Base-by-base conservation (phyloP, 2,113 vertebrate species). In the Struthio camelus region DNA sequence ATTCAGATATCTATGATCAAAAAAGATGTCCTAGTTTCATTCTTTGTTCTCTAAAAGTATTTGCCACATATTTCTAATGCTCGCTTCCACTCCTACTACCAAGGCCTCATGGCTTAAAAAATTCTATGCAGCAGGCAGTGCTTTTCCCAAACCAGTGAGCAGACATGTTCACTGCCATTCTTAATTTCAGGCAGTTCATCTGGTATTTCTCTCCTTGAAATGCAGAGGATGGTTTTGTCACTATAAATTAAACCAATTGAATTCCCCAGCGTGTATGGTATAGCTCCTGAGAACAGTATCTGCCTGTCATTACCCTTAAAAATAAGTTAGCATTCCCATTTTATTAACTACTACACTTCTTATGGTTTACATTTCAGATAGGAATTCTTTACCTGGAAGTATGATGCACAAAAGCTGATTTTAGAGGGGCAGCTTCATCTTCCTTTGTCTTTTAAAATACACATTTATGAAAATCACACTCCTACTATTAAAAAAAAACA, bases 131-230 rank as follows among this genome's bases (percentile, higher is more conserved):
- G 40, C 69, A 73, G 76, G 34, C 64, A 92, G 23, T 30, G 42
- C 32, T 93, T 78, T 91, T 34, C 40, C 28, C 42, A 89, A 64
- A 80, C 72, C 62, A 38, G 14, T 3, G 4, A 94, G 42, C 36
- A 94, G 7, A 54, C 16, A 12, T 17, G 34, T 80, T 93, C 0
- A 0, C 51, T 93, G 71, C 71, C 71, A 79, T 91, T 96, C 92
- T 91, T 95, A 79, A 92, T 94, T 85, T 95, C 67, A 59, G 46
- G 46, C 27, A 56, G 44, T 80, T 96, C 51, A 81, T 93, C 94
- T 92, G 42, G 50, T 77, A 42, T 87, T 89, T 95, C 72, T 80
- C n/a, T 91, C 61, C 72, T 91, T 88, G 92, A 97, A 95, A 83
- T 48, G 11, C 40, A 87, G 72, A 82, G 81, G 51, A 93, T 9